Conservation (phyloP, 2,797 vertebrate genomes). For the Gambusia yucatana region DNA sequence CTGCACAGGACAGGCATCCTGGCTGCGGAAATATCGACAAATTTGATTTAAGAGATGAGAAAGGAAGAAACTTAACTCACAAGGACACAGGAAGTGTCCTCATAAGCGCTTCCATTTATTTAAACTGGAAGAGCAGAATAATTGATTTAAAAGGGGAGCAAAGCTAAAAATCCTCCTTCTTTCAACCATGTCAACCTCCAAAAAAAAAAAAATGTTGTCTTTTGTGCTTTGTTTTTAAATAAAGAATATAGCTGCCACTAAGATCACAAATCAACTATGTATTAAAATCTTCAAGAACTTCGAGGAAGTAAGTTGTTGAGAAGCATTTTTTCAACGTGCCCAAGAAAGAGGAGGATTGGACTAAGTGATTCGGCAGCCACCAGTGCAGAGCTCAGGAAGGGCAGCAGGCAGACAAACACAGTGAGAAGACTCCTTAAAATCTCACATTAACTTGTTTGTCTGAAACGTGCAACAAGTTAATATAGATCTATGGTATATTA, state of each 20-base stretch:
- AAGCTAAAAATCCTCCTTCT: neutral
- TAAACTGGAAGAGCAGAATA: neutral
- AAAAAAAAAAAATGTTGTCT: neutral
- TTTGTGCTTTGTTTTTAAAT: neutral
- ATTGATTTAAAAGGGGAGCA: neutral
- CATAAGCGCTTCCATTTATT: neutral
- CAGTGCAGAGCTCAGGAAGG: neutral
- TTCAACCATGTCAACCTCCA: neutral
- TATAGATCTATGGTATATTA: neutral
- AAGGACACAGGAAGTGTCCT: neutral
- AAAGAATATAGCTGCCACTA: neutral
- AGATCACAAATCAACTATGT: neutral
- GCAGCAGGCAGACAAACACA: neutral
- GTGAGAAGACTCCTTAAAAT: neutral
- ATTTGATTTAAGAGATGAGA: neutral
- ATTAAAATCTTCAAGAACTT: neutral
- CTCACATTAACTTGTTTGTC: neutral
- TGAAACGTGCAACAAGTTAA: neutral
- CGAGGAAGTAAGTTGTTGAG: neutral
- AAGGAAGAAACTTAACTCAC: neutral
- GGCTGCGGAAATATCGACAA: constrained; percentile 13
- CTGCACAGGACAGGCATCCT: constrained; percentile 82
- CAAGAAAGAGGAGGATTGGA: neutral
- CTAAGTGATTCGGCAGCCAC: neutral
- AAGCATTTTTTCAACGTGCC: neutral